Percentiles rank a stretch among this genome's conserved stretches.
Conservation (phyloP, 2,113 vertebrate species). For the Oceanodroma tethys region DNA sequence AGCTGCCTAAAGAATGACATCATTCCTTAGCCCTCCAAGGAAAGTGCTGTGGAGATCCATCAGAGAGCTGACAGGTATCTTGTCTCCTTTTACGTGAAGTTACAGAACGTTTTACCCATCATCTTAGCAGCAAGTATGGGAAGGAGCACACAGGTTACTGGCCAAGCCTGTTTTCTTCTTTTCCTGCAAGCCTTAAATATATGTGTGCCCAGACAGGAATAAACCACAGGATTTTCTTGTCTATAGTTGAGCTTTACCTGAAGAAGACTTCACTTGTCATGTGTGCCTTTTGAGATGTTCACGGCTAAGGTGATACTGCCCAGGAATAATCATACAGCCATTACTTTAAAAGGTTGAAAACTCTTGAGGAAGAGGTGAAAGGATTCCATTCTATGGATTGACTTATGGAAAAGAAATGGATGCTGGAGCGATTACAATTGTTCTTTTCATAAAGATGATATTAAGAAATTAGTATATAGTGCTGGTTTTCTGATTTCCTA, state of each 20-base stretch:
- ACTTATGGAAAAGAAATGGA: not conserved
- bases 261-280: not conserved
- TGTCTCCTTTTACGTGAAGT: not conserved
- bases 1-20: not conserved
- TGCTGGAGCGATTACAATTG: not conserved
- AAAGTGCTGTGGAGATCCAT: not conserved
- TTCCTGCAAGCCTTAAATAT: not conserved
- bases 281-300: not conserved
- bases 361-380: not conserved
- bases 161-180: not conserved
- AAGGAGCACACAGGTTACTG: not conserved
- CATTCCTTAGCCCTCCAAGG: not conserved
- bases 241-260: not conserved
- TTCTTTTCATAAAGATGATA: not conserved
- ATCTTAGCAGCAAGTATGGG: not conserved
- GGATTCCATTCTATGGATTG: not conserved
- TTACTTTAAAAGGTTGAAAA: not conserved
- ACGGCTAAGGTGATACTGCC: not conserved
- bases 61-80: constrained; percentile 18
- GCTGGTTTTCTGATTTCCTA: not conserved
- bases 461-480: not conserved
- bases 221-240: not conserved
- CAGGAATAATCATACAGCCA: not conserved
- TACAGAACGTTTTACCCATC: not conserved
- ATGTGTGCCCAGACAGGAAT: not conserved